phyloP scores from a whole-genome alignment of 2,797 vertebrate species.

The Myripristis jacobus region DNA sequence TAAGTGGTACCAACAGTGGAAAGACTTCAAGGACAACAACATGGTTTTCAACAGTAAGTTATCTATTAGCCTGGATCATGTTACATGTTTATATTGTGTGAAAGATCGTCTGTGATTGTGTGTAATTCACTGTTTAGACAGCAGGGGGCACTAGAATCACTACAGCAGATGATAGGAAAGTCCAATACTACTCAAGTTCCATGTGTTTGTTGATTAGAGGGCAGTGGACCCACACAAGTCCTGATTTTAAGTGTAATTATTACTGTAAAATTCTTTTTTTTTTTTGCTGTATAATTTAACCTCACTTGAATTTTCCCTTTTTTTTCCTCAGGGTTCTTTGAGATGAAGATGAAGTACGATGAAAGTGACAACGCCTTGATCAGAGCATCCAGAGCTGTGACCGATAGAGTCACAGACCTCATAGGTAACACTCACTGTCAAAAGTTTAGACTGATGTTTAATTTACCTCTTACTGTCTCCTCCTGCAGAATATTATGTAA shows the following conservation, averaged over 20 bases:
- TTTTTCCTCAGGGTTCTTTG: conserved; percentile 88
- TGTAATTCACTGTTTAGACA: conserved; percentile 49
- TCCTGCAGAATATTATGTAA: neutral
- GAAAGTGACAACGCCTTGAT: conserved; percentile 93
- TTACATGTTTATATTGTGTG: neutral
- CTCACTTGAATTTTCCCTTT: neutral
- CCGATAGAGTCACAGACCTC: conserved; percentile 90
- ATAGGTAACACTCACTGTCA: conserved; percentile 81
- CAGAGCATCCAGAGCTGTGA: conserved; percentile 89
- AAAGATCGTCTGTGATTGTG: neutral
- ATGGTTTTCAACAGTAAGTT: conserved; percentile 92
- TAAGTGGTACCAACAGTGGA: conserved; percentile 96
- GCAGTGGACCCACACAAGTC: neutral
- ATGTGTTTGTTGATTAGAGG: neutral
- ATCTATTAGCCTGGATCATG: neutral
- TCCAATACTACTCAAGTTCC: neutral
- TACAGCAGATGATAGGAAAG: neutral
- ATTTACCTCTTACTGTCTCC: neutral
- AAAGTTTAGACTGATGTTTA: neutral
- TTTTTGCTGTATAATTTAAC: neutral
- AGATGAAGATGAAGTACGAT: conserved; percentile 98
- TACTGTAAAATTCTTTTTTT: neutral
- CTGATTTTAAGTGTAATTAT: neutral
- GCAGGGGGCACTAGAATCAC: conserved; percentile 63
- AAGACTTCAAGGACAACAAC: conserved; percentile 95